Evolutionary conservation across 2,888 invertebrate genomes (phyloP), one percentile per base, ranked within the genome.

Genomic region (Hesperia comma): DNA sequence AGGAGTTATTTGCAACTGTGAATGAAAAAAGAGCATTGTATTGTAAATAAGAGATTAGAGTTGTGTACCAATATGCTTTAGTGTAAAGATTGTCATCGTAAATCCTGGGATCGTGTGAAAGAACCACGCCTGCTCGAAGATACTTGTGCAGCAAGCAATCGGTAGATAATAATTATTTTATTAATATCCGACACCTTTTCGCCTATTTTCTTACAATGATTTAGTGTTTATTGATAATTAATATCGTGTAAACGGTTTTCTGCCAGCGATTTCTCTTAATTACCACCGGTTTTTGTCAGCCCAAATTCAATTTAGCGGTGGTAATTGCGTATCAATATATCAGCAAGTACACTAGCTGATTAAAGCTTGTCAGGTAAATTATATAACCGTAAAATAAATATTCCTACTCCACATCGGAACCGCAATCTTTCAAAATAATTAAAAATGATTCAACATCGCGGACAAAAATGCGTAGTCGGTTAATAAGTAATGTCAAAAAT

Each of bases 81-180:
- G 49, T 55, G 26, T 54, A 46, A 55, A 61, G 69, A 71, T 72
- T 78, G 75, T 78, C 77, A 75, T 73, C 75, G 81, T 87, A 90
- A 90, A 90, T 90, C 77, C 78, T 81, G 67, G 69, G 19, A 58
- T 67, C 66, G 66, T 67, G 66, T 67, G 66, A 67, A 67, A 49
- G 43, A 61, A 55, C 66, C 66, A 67, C 66, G 66, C 66, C 66
- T 43, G 66, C 61, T 41, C 32, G 41, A 26, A 66, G 58, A 66
- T 60, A 61, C 66, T 67, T 61, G 63, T 32, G 61, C 66, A 61
- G 64, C 80, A 78, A 75, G 81, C 84, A 82, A 83, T 87, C 85
- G 79, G 82, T 82, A 80, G 80, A 79, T 77, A 81, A 82, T 89
- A 86, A 90, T 90, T 86, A 89, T 88, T 89, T 87, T 87, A 90